These are phyloP conservation scores for Dioctria rufipes DNA, from an alignment of 2,888 invertebrate species.

Conservation along the genomic window DNA sequence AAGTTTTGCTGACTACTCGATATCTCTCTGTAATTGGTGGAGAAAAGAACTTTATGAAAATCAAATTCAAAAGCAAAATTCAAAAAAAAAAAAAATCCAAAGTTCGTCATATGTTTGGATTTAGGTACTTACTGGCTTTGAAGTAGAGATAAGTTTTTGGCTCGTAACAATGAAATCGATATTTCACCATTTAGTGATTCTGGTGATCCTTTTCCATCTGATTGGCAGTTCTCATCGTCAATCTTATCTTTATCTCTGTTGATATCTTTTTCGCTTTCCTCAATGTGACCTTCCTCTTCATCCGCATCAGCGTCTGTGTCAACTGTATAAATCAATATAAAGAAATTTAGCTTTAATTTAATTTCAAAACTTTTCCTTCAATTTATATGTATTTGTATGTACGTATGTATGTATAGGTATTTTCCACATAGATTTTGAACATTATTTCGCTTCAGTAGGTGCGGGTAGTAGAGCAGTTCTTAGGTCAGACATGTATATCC, in stretches of 20 bases:
- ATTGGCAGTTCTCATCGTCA: constrained; percentile 68
- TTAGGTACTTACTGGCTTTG: constrained; percentile 73
- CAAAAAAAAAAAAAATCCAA: background rate
- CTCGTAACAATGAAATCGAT: constrained; percentile 70
- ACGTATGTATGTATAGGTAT: too few relatives aligned
- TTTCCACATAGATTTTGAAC: too few relatives aligned
- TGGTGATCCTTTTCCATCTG: constrained; percentile 66
- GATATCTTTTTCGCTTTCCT: constrained; percentile 67
- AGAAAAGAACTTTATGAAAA: constrained; percentile 17
- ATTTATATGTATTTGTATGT: background rate
- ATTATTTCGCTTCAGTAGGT: too few relatives aligned
- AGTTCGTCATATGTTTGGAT: constrained; percentile 38
- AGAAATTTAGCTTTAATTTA: constrained; percentile 38
- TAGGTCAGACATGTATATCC: background rate
- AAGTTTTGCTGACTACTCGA: constrained; percentile 93
- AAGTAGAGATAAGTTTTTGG: constrained; percentile 73
- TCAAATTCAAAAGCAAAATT: background rate
- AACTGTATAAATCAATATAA: constrained; percentile 62
- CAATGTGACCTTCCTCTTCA: constrained; percentile 70
- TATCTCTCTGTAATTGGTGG: constrained; percentile 80
- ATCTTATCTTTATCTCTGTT: constrained; percentile 66
- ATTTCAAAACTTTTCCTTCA: constrained; percentile 32
- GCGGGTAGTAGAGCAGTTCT: background rate
- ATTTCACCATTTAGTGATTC: constrained; percentile 70
- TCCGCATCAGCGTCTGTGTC: constrained; percentile 71